Conservation (phyloP, 30 jellyfish, hydroid and myxozoan genomes). For the Cassiopea xamachana region DNA sequence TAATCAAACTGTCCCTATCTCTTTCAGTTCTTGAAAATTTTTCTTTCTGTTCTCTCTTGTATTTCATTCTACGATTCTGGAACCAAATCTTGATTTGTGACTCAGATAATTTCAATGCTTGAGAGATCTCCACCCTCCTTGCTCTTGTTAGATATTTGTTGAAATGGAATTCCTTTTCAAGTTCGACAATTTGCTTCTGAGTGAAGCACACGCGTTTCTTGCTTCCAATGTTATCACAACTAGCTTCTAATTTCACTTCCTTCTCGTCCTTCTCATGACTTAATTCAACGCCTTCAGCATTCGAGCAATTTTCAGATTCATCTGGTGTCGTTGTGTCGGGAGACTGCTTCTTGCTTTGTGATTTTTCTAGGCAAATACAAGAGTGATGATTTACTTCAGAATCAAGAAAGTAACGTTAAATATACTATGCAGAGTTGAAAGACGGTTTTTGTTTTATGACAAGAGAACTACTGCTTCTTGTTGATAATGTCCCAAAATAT, state of each 20-base stretch:
- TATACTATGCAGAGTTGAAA: not conserved
- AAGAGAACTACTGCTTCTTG: too few relatives aligned
- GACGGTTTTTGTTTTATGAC: not conserved
- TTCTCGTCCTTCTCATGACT: conserved; percentile 25
- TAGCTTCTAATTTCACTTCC: conserved; percentile 15
- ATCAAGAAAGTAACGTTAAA: not conserved
- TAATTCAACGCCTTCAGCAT: not conserved
- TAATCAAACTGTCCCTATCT: conserved; percentile 47
- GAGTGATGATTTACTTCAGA: not conserved
- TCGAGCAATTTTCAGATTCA: conserved; percentile 2
- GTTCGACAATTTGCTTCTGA: conserved; percentile 92
- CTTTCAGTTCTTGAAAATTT: conserved; percentile 63
- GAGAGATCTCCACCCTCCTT: conserved; percentile 84
- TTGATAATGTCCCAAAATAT: too few relatives aligned
- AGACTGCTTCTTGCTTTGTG: conserved; percentile 9
- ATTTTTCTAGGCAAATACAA: not conserved
- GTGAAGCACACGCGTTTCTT: conserved; percentile 92
- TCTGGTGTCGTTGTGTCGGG: conserved; percentile 27
- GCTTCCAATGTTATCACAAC: conserved; percentile 46
- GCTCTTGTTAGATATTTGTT: conserved; percentile 80
- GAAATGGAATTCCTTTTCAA: conserved; percentile 90
- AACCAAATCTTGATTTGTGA: conserved; percentile 90
- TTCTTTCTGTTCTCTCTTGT: conserved; percentile 90
- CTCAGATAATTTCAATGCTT: conserved; percentile 77
- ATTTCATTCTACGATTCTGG: conserved; percentile 92